These are phyloP conservation scores for Phyllotis vaccarum DNA, from an alignment of 2,797 vertebrate genomes.

Conservation along the genomic window DNA sequence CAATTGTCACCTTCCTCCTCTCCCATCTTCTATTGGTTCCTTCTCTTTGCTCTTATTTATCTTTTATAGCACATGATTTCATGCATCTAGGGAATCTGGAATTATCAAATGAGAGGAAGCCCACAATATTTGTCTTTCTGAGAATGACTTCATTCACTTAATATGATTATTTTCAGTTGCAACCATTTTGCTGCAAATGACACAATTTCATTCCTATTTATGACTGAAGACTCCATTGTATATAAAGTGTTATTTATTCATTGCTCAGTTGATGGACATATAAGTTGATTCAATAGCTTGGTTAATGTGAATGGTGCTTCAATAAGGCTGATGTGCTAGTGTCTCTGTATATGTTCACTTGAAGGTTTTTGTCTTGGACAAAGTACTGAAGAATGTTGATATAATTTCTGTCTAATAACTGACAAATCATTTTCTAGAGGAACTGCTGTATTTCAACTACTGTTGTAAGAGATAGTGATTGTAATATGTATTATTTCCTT, in stretches of 20 bases:
- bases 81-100: background rate
- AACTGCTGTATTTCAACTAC: background rate
- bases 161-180: background rate
- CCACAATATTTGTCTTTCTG: background rate
- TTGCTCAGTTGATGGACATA: background rate
- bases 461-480: background rate
- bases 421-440: slow-evolving; percentile 19
- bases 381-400: background rate
- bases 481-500: background rate
- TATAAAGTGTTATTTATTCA: background rate
- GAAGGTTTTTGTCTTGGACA: slow-evolving; percentile 25
- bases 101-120: background rate
- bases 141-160: background rate
- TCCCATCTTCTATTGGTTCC: too few relatives aligned
- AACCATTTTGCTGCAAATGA: background rate
- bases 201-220: background rate
- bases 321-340: background rate
- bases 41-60: background rate
- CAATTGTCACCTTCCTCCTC: background rate
- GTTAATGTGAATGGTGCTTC: background rate
- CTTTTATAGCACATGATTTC: background rate
- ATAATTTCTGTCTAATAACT: slow-evolving; percentile 21
- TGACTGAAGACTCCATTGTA: background rate
- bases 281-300: background rate
- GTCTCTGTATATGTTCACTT: background rate